phyloP scores from a whole-genome alignment of 2,113 vertebrate genomes.

The Amblyornis subalaris region DNA sequence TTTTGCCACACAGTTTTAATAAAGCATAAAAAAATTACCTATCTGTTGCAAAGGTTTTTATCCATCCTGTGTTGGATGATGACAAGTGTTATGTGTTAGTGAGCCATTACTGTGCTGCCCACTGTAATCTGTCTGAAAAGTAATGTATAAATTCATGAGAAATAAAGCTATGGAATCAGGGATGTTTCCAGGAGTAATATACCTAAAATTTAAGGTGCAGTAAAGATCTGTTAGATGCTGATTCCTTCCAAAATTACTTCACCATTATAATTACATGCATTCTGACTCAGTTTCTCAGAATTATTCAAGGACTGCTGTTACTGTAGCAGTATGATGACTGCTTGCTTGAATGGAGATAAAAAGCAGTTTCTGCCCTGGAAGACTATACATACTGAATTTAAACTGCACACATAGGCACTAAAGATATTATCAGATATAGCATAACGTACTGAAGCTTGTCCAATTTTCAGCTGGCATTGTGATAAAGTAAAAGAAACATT shows the following conservation, averaged over 20 bases:
- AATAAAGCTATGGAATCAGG: not conserved
- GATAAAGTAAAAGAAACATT: conserved; percentile 35
- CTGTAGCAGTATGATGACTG: not conserved
- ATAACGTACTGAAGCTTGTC: conserved; percentile 12
- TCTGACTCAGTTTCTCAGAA: not conserved
- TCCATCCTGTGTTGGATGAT: not conserved
- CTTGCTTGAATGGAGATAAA: not conserved
- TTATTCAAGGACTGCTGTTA: not conserved
- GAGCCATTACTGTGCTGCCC: not conserved
- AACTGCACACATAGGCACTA: not conserved
- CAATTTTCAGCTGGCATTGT: not conserved
- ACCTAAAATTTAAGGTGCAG: not conserved
- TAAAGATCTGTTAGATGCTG: not conserved
- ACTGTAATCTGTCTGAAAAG: not conserved
- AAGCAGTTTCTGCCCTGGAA: not conserved
- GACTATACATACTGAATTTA: not conserved
- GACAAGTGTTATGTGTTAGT: not conserved
- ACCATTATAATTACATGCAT: not conserved
- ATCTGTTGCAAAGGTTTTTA: not conserved
- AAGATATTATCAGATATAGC: not conserved
- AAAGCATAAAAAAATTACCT: not conserved
- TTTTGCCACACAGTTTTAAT: not conserved
- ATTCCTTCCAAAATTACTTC: not conserved
- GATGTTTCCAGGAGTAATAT: not conserved
- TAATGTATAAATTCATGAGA: not conserved